Conservation (phyloP, 2,888 invertebrate species). For the Electrophaes corylata region DNA sequence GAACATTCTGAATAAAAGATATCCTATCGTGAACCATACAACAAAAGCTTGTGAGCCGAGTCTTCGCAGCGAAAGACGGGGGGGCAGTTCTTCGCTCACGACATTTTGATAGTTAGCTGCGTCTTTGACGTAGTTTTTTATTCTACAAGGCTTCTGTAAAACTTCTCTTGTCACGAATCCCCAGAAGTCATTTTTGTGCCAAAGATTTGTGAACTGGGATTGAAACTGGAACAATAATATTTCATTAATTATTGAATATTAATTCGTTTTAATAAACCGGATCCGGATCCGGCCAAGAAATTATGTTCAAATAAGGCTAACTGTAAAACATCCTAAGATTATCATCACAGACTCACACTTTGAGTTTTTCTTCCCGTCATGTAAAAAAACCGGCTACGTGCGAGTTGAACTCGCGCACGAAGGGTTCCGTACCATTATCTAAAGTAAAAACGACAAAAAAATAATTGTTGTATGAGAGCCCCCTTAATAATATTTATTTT, state of each 20-base stretch:
- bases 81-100: conserved; percentile 84
- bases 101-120: conserved; percentile 82
- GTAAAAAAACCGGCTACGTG: too few species aligned
- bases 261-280: too few species aligned
- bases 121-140: conserved; percentile 86
- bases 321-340: too few species aligned
- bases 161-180: conserved; percentile 87
- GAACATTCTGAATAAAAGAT: conserved; percentile 77
- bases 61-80: conserved; percentile 87
- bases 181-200: conserved; percentile 85
- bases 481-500: too few species aligned
- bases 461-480: too few species aligned
- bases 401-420: too few species aligned
- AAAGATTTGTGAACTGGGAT: conserved; percentile 85
- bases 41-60: conserved; percentile 87
- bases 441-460: too few species aligned
- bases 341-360: too few species aligned
- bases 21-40: conserved; percentile 80
- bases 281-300: too few species aligned
- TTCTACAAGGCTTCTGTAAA: conserved; percentile 85
- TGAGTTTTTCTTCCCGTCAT: too few species aligned
- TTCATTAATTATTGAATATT: too few species aligned
- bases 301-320: background rate
- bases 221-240: conserved; percentile 86
- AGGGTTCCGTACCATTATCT: too few species aligned